Base-by-base conservation (phyloP, 1,140 invertebrate genomes). In the Lepidotrigona ventralis region DNA sequence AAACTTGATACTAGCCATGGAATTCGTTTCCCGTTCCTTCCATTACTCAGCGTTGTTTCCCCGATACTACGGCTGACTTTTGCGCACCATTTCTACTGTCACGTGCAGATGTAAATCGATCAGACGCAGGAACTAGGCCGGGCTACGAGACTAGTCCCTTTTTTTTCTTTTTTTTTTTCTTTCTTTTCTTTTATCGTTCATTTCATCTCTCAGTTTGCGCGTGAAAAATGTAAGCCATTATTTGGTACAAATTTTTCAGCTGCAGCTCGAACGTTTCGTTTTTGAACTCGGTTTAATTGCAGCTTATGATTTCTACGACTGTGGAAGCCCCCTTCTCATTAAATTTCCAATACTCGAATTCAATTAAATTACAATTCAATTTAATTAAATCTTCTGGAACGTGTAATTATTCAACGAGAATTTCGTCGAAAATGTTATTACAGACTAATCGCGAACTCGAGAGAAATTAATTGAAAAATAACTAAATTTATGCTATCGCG, bases 41-140 rank as follows among this genome's bases (percentile, higher is more conserved):
- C 80, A 88, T 88, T 88, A 88, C 78, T 85, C 86, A 87, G 88
- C 86, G 85, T 72, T 85, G 77, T 79, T 88, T 86, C 80, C 66
- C 75, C 83, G 78, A 77, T 66, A 76, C 74, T 79, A 75, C 79
- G 71, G 64, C 79, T 77, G 86, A 85, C 78, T 74, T 72, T 77
- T 39, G 82, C 82, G 69, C 82, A 71, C 75, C 74, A 64, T 88
- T 88, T 88, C 83, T 60, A 78, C 86, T 81, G 64, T 58, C 75
- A 68, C 46, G 64, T 78, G 85, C 70, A 73, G 54, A 78, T 69
- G 58, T 68, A 84, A 75, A 69, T 85, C 82, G 82, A 83, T 83
- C 68, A 73, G 53, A 21, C 71, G 66, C 56, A 29, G 82, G 53
- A 83, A 79, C 77, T 83, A 79, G 82, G 77, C 76, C 77, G 82